Evolutionary conservation across 2,888 invertebrate genomes (phyloP).

Genomic region (Eretmocerus hayati): DNA sequence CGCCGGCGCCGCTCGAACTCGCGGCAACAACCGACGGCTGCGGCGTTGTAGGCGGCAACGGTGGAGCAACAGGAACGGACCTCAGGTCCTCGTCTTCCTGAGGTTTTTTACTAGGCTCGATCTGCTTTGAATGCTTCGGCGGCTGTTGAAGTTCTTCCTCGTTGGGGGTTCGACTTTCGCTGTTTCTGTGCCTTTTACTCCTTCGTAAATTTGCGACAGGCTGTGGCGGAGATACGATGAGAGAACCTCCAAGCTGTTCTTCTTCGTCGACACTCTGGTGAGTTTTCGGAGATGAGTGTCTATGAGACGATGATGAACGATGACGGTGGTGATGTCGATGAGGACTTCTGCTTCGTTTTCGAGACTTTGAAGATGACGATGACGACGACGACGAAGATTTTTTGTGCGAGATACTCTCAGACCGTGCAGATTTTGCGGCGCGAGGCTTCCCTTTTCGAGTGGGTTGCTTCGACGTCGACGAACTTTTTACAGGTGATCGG

Average conservation of each 20-base stretch:
- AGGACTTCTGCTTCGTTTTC: constrained; percentile 19
- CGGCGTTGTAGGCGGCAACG: background rate
- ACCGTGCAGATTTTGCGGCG: constrained; percentile 11
- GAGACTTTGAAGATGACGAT: constrained; percentile 8
- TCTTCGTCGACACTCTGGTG: constrained; percentile 39
- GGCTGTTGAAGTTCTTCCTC: background rate
- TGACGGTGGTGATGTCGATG: constrained; percentile 31
- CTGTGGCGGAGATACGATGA: constrained; percentile 44
- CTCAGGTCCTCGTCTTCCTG: constrained; percentile 45
- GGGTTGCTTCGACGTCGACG: constrained; percentile 36
- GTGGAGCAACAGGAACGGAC: constrained; percentile 33
- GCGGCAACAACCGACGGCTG: background rate
- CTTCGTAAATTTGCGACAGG: constrained; percentile 27
- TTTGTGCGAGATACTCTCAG: constrained; percentile 30
- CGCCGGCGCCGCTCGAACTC: background rate
- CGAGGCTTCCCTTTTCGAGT: constrained; percentile 41
- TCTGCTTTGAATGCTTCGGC: background rate
- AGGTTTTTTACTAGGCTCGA: constrained; percentile 51
- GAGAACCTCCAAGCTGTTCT: constrained; percentile 42
- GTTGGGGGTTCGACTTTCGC: constrained; percentile 9
- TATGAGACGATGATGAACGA: too few species aligned
- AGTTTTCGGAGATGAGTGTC: background rate
- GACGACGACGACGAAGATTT: constrained; percentile 23
- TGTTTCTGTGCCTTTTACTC: background rate
- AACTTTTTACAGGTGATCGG: constrained; percentile 10